These are phyloP conservation scores for Amblyteles armatorius DNA, from an alignment of 2,888 invertebrate species.

Conservation along the genomic window DNA sequence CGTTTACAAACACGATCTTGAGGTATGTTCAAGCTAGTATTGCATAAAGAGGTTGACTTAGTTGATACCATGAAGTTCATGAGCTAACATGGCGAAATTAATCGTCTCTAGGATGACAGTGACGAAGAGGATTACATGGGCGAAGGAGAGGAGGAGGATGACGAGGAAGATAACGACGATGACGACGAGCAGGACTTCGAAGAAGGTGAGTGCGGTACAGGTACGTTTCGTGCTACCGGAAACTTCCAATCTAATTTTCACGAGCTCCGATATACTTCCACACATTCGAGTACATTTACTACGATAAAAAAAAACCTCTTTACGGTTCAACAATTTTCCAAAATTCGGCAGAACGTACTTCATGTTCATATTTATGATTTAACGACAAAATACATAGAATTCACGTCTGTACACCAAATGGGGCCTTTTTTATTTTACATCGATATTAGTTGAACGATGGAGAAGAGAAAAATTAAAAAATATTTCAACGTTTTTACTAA, in stretches of 20 bases:
- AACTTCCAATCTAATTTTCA: not conserved
- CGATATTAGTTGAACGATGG: not conserved
- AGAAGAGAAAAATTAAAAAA: not conserved
- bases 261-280: not conserved
- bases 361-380: no score
- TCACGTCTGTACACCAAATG: not conserved
- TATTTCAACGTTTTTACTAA: not conserved
- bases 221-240: constrained; percentile 32
- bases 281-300: constrained; percentile 4
- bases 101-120: constrained; percentile 84
- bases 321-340: not conserved
- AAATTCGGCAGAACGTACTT: no score
- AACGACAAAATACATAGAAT: no score
- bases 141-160: constrained; percentile 88
- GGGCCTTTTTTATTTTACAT: not conserved
- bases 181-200: constrained; percentile 84
- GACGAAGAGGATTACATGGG: constrained; percentile 88
- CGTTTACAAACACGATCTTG: constrained; percentile 89
- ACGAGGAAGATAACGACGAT: constrained; percentile 86
- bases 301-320: constrained; percentile 32
- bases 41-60: not conserved
- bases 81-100: not conserved
- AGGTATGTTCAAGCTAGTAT: constrained; percentile 84
- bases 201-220: constrained; percentile 81
- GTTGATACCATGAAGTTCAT: constrained; percentile 47